A percentile compares a stretch with the other conserved stretches of the same genome.
Conservation (phyloP, 2,113 vertebrate genomes). For the Choloepus hoffmanni region DNA sequence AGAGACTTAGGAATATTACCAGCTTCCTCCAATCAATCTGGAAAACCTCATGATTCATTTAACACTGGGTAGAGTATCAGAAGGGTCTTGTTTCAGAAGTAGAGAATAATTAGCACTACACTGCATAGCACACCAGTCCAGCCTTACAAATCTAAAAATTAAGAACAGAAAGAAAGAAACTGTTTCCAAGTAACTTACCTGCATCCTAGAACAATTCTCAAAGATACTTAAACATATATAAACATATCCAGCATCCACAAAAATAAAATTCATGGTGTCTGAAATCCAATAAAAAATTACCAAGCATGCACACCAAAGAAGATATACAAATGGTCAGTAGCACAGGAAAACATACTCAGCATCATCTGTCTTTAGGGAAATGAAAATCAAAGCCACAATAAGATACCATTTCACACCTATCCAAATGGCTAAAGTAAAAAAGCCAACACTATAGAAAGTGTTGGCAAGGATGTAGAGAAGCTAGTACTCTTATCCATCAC, state of each 20-base stretch:
- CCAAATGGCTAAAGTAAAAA: not conserved
- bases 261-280: not conserved
- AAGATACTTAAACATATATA: not conserved
- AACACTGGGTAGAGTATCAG: not conserved
- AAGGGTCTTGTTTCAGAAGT: not conserved
- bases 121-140: not conserved
- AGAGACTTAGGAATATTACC: not conserved
- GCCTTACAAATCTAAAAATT: not conserved
- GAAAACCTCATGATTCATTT: not conserved
- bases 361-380: not conserved
- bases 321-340: not conserved
- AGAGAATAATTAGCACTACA: not conserved
- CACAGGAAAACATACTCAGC: not conserved
- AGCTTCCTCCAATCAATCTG: not conserved
- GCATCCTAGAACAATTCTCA: not conserved
- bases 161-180: not conserved
- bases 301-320: not conserved
- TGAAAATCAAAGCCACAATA: not conserved
- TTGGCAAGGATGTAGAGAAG: not conserved
- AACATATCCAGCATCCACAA: not conserved
- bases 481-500: not conserved
- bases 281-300: not conserved
- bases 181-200: not conserved
- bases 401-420: not conserved
- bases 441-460: not conserved